Conservation (phyloP, 2,888 invertebrate genomes). For the Drosophila borborema region DNA sequence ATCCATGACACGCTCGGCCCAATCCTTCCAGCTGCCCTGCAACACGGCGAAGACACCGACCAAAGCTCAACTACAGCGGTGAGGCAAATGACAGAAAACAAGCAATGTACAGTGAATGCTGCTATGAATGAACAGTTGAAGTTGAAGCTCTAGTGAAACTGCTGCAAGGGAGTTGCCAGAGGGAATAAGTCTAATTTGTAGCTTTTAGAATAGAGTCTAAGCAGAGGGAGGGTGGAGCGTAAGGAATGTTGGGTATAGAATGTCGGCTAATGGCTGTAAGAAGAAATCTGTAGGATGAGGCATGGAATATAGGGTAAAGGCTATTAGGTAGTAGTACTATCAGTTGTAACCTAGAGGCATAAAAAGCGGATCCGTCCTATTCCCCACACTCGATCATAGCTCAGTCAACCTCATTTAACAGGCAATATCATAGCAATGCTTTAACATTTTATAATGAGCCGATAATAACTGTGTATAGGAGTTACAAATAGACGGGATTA, state of each 20-base stretch:
- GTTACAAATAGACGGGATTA: too few relatives aligned
- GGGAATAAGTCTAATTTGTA: too few relatives aligned
- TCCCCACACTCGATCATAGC: too few relatives aligned
- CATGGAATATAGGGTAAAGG: not conserved
- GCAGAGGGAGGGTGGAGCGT: not conserved
- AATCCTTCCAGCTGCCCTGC: constrained; percentile 95
- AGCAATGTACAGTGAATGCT: not conserved
- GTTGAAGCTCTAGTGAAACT: not conserved
- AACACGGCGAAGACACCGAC: constrained; percentile 57
- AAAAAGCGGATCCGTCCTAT: too few relatives aligned
- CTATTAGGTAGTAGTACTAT: too few relatives aligned
- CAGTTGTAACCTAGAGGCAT: too few relatives aligned
- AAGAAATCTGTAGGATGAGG: too few relatives aligned
- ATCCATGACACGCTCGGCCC: constrained; percentile 95
- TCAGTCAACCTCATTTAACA: too few relatives aligned
- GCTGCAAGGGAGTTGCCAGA: not conserved
- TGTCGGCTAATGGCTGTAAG: not conserved
- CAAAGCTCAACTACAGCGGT: constrained; percentile 88
- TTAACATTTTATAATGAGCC: too few relatives aligned
- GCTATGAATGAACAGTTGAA: not conserved
- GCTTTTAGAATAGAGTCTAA: too few relatives aligned
- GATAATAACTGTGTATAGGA: too few relatives aligned
- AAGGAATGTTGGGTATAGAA: not conserved
- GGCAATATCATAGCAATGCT: too few relatives aligned
- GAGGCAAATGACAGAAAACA: constrained; percentile 53